These are phyloP conservation scores for Antigone vipio DNA, from an alignment of 2,113 vertebrate genomes.

Conservation along the genomic window DNA sequence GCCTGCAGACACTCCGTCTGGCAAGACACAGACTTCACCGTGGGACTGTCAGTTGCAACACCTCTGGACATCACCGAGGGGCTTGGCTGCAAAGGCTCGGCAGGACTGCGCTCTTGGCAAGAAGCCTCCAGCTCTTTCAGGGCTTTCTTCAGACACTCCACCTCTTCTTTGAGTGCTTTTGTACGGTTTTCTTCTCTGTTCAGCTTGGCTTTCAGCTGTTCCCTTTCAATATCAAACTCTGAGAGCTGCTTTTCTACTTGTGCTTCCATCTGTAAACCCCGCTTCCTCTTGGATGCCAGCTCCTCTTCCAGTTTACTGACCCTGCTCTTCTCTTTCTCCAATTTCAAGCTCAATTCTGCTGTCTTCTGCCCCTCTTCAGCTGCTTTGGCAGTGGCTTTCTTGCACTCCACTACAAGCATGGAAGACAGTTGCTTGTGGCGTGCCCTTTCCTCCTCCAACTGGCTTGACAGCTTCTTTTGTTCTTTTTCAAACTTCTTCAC, in stretches of 20 bases:
- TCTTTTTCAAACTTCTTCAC: conserved; percentile 91
- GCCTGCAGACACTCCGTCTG: conserved; percentile 79
- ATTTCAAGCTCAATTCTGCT: conserved; percentile 80
- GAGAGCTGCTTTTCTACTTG: conserved; percentile 86
- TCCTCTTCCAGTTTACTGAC: conserved; percentile 79
- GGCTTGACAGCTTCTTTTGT: conserved; percentile 84
- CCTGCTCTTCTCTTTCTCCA: conserved; percentile 85
- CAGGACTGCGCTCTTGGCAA: background rate
- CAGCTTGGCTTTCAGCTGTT: conserved; percentile 85
- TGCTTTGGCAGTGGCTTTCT: conserved; percentile 87
- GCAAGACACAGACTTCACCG: conserved; percentile 69
- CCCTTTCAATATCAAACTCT: conserved; percentile 87
- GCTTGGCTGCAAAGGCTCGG: background rate
- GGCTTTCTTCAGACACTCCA: conserved; percentile 80
- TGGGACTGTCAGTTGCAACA: conserved; percentile 44
- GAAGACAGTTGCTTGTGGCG: conserved; percentile 92
- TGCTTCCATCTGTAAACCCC: conserved; percentile 83
- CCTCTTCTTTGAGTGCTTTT: conserved; percentile 82
- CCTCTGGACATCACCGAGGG: conserved; percentile 19
- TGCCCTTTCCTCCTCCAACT: conserved; percentile 89
- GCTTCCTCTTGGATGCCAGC: conserved; percentile 80
- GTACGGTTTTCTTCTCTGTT: conserved; percentile 86
- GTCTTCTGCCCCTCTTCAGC: conserved; percentile 89
- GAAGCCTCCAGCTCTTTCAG: conserved; percentile 74
- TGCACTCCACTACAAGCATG: conserved; percentile 91